A percentile compares a stretch with the other conserved stretches of the same genome.
Conservation (phyloP, 1,140 invertebrate species). For the Caenorhabditis remanei region DNA sequence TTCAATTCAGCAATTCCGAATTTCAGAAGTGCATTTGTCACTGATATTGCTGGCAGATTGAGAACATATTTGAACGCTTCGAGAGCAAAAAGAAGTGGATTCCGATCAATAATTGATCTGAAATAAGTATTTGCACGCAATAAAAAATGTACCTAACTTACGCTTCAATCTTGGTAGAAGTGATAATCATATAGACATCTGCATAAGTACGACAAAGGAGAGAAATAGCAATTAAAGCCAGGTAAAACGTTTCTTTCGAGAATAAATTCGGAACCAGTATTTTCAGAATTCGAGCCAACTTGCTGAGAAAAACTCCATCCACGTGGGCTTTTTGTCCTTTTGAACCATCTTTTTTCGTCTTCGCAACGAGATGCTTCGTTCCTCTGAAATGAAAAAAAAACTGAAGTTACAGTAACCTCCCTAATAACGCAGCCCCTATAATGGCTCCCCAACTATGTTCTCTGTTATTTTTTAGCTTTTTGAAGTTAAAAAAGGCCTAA, state of each 20-base stretch:
- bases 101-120: slow-evolving; percentile 92
- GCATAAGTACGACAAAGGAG: slow-evolving; percentile 90
- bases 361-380: slow-evolving; percentile 39
- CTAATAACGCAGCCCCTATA: too few relatives aligned
- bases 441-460: too few relatives aligned
- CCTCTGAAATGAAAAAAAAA: too few relatives aligned
- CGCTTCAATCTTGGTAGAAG: slow-evolving; percentile 92
- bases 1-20: slow-evolving; percentile 94
- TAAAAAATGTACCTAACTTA: slow-evolving; percentile 78
- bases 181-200: slow-evolving; percentile 96
- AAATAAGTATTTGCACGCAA: slow-evolving; percentile 76
- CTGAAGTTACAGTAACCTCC: too few relatives aligned
- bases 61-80: slow-evolving; percentile 83
- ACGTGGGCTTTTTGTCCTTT: slow-evolving; percentile 86
- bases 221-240: slow-evolving; percentile 86
- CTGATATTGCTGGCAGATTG: slow-evolving; percentile 81
- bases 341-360: slow-evolving; percentile 31
- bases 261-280: slow-evolving; percentile 87
- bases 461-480: neutral
- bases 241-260: slow-evolving; percentile 82
- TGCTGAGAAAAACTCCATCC: slow-evolving; percentile 86
- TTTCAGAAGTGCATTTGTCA: slow-evolving; percentile 92
- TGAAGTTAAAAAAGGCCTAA: neutral
- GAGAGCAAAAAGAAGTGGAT: slow-evolving; percentile 84
- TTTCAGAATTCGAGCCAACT: slow-evolving; percentile 85